Evolutionary conservation across 1,140 invertebrate genomes (phyloP).

Genomic region (Aphidius ervi): DNA sequence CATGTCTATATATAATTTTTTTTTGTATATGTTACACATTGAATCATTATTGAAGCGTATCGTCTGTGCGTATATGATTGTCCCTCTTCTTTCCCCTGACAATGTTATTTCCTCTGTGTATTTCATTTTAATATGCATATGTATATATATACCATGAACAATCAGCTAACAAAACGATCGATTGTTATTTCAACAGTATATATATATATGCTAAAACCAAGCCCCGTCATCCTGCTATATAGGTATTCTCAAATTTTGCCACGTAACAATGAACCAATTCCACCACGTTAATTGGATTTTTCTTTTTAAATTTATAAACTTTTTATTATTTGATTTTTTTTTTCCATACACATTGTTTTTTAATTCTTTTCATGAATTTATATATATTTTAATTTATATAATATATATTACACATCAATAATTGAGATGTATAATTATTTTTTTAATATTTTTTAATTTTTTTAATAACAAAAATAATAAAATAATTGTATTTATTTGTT

Average conservation of each 20-base stretch:
- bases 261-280: slow-evolving; percentile 25
- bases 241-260: slow-evolving; percentile 20
- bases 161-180: slow-evolving; percentile 24
- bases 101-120: slow-evolving; percentile 15
- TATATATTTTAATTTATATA: too few relatives aligned
- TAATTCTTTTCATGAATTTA: background rate
- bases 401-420: too few relatives aligned
- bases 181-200: slow-evolving; percentile 23
- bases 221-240: slow-evolving; percentile 20
- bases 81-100: background rate
- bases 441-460: background rate
- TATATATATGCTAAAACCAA: slow-evolving; percentile 23
- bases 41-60: slow-evolving; percentile 13
- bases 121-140: slow-evolving; percentile 16
- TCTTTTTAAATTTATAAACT: slow-evolving; percentile 3
- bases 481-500: background rate
- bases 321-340: background rate
- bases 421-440: background rate
- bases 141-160: slow-evolving; percentile 21
- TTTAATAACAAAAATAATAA: background rate
- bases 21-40: slow-evolving; percentile 9
- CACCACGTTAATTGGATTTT: slow-evolving; percentile 25
- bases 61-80: slow-evolving; percentile 6
- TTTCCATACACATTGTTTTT: background rate
- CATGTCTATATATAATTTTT: background rate